Base-by-base conservation (phyloP, 2,113 vertebrate genomes). In the Limnothrissa miodon region DNA sequence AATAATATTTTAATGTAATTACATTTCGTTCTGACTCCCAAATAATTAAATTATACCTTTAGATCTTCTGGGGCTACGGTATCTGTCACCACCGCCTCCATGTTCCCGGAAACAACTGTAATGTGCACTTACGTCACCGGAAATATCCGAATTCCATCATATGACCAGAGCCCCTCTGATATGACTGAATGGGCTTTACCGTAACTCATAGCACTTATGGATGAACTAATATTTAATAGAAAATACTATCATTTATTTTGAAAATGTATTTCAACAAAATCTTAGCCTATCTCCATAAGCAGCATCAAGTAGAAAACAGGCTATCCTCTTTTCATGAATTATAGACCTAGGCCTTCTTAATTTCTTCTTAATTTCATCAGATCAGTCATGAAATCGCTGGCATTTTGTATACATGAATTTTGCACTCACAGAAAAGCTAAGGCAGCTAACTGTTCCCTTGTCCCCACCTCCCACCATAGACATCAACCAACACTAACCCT, bases 1-100 rank as follows among this genome's bases (percentile, higher is more conserved):
- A 81, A 53, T 15, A 19, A 23, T 56, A 10, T 29, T 29, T 19
- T 1, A 15, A 19, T 81, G 8, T 42, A n/a, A 25, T 39, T 29
- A 36, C 4, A 17, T 79, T 23, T 36, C 46, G 39, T 29, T 13
- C 2, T 17, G 80, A 83, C 25, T 3, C 21, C 15, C 62, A 6
- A 7, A 36, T 39, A 70, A 46, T 1, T 70, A 39, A 21, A 21
- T 5, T 45, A 44, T 87, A 88, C 87, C 87, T 84, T 84, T 48
- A 89, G 81, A 83, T 89, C 87, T 79, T 89, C 87, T 23, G 87
- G 87, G 82, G 87, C 84, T 39, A 89, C 87, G n/a, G 83, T 19
- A 25, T 89, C 86, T 45, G 84, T 85, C 82, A 89, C 82, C 29
- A 89, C 25, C 2, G 79, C 86, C 10, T 89, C 87, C 87, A 89